These are phyloP conservation scores for Agrilus planipennis DNA, from an alignment of 1,140 invertebrate genomes.

Conservation along the genomic window DNA sequence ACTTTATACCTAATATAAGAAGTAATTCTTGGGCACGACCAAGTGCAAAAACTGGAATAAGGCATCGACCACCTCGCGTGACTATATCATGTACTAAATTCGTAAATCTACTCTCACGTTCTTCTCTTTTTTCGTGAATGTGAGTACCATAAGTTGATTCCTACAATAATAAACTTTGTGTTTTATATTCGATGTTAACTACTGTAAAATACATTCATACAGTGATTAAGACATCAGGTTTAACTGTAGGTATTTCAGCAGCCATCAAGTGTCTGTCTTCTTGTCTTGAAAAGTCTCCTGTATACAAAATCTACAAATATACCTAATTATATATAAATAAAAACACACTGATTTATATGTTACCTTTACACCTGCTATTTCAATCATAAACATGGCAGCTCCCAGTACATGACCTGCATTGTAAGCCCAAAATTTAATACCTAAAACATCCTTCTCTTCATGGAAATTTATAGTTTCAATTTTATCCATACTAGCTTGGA, in stretches of 20 bases:
- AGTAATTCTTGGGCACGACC: constrained; percentile 95
- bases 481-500: constrained; percentile 96
- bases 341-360: constrained; percentile 6
- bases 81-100: constrained; percentile 94
- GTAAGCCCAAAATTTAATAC: constrained; percentile 97
- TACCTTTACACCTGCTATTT: constrained; percentile 94
- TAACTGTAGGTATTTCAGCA: constrained; percentile 92
- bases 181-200: neutral
- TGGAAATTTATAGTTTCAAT: constrained; percentile 99
- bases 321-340: too few relatives aligned
- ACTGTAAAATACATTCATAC: constrained; percentile 32
- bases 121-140: constrained; percentile 96
- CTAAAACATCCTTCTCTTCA: constrained; percentile 94
- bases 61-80: constrained; percentile 84
- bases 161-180: constrained; percentile 32
- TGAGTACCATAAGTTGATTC: constrained; percentile 99
- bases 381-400: constrained; percentile 99
- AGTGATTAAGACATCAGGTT: constrained; percentile 94
- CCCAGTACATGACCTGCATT: constrained; percentile 98
- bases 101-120: constrained; percentile 91
- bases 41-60: constrained; percentile 97
- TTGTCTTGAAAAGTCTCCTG: constrained; percentile 96
- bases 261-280: constrained; percentile 99
- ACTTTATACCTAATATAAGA: constrained; percentile 65
- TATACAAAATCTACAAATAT: constrained; percentile 80